phyloP scores from a whole-genome alignment of 2,113 vertebrate species.

The Pollimyrus isidori region DNA sequence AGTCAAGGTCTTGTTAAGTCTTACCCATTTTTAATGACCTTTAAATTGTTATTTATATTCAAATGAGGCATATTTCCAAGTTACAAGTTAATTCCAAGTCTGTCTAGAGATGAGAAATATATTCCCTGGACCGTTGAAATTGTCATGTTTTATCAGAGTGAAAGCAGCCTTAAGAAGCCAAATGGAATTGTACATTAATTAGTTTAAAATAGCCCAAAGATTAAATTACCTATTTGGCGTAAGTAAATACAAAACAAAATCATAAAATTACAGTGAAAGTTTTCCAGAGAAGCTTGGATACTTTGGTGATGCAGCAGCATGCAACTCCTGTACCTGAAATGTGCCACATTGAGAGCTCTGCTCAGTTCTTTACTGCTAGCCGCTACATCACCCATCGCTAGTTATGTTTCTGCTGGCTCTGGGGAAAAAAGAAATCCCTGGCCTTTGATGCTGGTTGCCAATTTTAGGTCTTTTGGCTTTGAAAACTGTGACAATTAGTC shows the following conservation, averaged over 20 bases:
- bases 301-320: background rate
- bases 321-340: background rate
- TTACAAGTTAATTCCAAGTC: background rate
- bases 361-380: background rate
- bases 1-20: background rate
- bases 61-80: background rate
- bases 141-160: background rate
- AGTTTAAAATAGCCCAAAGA: background rate
- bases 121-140: background rate
- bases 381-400: background rate
- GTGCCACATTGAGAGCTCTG: background rate
- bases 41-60: background rate
- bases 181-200: background rate
- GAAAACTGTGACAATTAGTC: background rate
- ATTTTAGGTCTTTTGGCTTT: background rate
- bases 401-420: background rate
- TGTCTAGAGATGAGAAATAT: background rate
- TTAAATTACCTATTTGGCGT: background rate
- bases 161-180: background rate
- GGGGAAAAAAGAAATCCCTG: background rate
- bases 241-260: background rate
- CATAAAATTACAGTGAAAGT: background rate
- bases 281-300: background rate
- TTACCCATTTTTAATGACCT: background rate
- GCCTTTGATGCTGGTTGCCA: background rate